Conservation (phyloP, 2,888 invertebrate genomes). For the Eupithecia insigniata region DNA sequence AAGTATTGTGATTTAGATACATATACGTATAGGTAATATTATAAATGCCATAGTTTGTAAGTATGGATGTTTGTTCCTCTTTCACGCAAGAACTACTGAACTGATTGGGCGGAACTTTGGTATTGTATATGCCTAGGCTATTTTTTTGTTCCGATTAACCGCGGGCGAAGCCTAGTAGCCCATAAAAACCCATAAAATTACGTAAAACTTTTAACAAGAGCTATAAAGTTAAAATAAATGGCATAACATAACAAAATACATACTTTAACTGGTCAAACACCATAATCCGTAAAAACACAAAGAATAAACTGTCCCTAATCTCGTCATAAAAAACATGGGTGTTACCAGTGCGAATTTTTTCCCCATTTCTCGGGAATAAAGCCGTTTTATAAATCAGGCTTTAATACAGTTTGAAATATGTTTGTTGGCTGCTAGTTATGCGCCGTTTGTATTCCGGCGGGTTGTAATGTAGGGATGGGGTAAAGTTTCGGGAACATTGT, state of each 20-base stretch:
- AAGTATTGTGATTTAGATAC: too few relatives aligned
- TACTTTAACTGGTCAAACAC: conserved; percentile 28
- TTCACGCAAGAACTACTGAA: too few relatives aligned
- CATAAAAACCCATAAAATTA: too few relatives aligned
- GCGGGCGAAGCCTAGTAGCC: too few relatives aligned
- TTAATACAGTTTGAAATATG: conserved; percentile 73
- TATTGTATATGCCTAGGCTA: too few relatives aligned
- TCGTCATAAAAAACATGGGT: conserved; percentile 55
- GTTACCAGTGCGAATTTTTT: conserved; percentile 55
- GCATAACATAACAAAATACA: background rate
- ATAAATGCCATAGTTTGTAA: too few relatives aligned
- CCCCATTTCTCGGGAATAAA: conserved; percentile 53
- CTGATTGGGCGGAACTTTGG: too few relatives aligned
- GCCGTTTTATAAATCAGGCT: conserved; percentile 69
- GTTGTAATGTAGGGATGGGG: conserved; percentile 44
- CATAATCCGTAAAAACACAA: conserved; percentile 41
- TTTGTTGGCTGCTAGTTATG: conserved; percentile 61
- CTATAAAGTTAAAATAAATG: background rate
- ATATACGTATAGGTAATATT: too few relatives aligned
- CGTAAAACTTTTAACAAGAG: too few relatives aligned
- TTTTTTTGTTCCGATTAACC: too few relatives aligned
- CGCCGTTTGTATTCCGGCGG: conserved; percentile 69
- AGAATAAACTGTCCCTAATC: conserved; percentile 52
- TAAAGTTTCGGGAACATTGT: conserved; percentile 6
- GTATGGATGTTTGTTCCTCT: too few relatives aligned